Percentiles rank a stretch among this genome's conserved stretches.
These are phyloP conservation scores for Anguilla marmorata DNA, from an alignment of 2,797 vertebrate genomes.

Conservation along the genomic window DNA sequence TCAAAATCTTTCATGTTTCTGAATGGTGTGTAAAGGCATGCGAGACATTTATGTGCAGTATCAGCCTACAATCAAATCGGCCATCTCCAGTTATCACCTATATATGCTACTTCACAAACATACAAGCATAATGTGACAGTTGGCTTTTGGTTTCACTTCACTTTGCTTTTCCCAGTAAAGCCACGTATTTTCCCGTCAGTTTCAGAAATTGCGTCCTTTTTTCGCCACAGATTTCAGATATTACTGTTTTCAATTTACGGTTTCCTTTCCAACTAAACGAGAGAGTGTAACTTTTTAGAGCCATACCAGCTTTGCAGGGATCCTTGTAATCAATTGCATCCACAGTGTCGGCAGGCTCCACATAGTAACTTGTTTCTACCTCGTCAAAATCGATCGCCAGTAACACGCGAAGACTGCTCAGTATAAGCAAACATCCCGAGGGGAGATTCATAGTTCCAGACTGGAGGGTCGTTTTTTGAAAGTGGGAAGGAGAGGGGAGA, in stretches of 20 bases:
- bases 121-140: background rate
- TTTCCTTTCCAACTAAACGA: background rate
- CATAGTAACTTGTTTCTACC: constrained; percentile 49
- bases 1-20: background rate
- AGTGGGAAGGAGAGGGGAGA: constrained; percentile 36
- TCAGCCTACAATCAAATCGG: background rate
- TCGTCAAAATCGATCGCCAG: constrained; percentile 52
- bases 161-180: constrained; percentile 4
- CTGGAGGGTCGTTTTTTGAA: constrained; percentile 1
- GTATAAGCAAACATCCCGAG: constrained; percentile 52
- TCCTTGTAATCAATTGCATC: constrained; percentile 75
- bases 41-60: background rate
- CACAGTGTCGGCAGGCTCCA: constrained; percentile 37
- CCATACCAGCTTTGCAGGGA: constrained; percentile 78
- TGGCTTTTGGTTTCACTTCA: background rate
- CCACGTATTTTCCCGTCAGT: background rate
- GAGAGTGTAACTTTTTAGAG: constrained; percentile 13
- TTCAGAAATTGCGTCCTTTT: background rate
- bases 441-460: constrained; percentile 59
- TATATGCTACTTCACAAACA: background rate
- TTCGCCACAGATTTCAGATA: background rate
- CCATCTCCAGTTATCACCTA: background rate
- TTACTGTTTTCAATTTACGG: background rate
- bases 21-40: background rate
- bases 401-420: constrained; percentile 57